Base-by-base conservation (phyloP, 1,140 invertebrate genomes). In the Helicorthomorpha holstii region DNA sequence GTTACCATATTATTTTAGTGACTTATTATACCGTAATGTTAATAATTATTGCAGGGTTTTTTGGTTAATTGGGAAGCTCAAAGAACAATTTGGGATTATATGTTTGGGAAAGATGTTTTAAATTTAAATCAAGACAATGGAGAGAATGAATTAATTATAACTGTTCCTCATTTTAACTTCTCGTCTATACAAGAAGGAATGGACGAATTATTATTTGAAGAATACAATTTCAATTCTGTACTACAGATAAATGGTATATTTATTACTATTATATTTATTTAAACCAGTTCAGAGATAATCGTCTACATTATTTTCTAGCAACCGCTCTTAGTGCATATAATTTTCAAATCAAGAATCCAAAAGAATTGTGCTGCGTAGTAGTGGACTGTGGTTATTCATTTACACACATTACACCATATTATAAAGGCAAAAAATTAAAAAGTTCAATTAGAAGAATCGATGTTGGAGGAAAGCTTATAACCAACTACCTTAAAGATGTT, bases 401-500 rank as follows among this genome's bases (percentile, higher is more conserved):
- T 63, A 93, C 91, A 3, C 90, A 98, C 60, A 77, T 99, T 44
- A 77, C 93, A 2, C 93, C 94, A 0, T 97, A 90, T 67, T 77
- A 94, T n/a, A 82, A 89, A 55, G 89, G 91, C 1, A 80, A 83
- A 49, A 85, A 85, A 62, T 71, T 87, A 23, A 79, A 79, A 60
- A 83, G 60, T 42, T 81, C 76, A 21, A 81, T 89, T 49, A 69
- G 77, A 57, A 76, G 95, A 57, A 83, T 98, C 52, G 87, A 97
- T 72, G 76, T 99, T 54, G 96, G 95, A 10, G 95, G 96, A 0
- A 99, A 99, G 73, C 73, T 92, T 3, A 67, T 99, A 46, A 98
- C 96, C 0, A 99, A 99, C 74, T 89, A 98, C 69, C 69, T 99
- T 29, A 98, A 98, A 66, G 95, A 98, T 68, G 80, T 97, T 10